Evolutionary conservation across 1,140 invertebrate genomes (phyloP), one percentile per base, ranked within the genome.

Genomic region (Wasmannia auropunctata): DNA sequence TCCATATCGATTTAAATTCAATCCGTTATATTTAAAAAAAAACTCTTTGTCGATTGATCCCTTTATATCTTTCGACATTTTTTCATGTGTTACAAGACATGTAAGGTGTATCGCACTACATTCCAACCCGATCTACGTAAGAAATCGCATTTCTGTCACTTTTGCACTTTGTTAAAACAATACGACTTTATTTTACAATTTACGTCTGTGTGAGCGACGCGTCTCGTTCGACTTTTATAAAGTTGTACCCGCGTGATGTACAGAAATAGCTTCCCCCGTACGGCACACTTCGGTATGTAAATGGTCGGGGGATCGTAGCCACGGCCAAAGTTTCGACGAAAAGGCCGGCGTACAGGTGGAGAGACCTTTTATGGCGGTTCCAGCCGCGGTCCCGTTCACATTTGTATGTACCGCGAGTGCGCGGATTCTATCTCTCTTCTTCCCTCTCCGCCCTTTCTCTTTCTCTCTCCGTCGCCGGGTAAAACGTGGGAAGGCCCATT

Each of bases 401-500:
- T 83, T 65, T 75, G 58, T 83, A 76, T 80, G 58, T 86, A 72
- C 65, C 31, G 69, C 58, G 74, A 85, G 25, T 67, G 72, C 80
- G 34, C 31, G 54, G 22, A 54, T 87, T 54, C 46, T 81, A 4
- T 56, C 37, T n/a, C 28, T 25, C 11, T 25, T 25, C 40, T n/a
- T 28, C 54, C 46, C n/a, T 34, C 31, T 16, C 7, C 7, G n/a
- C 25, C 25, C 49, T 5, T 14, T 51, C 49, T 46, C 43, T 43
- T 25, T 34, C 58, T 85, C 46, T 46, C 70, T 49, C 49, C 60
- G n/a, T 51, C 81, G 58, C 11, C 69, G 56, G 19, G 51, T 81
- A 67, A 92, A 92, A 93, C 91, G 93, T 92, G 92, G 92, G 92
- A 94, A 93, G 91, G 28, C 87, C 91, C 89, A 93, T 92, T 94